Conservation (phyloP, 2,797 vertebrate species). For the Hyperoplus lanceolatus region DNA sequence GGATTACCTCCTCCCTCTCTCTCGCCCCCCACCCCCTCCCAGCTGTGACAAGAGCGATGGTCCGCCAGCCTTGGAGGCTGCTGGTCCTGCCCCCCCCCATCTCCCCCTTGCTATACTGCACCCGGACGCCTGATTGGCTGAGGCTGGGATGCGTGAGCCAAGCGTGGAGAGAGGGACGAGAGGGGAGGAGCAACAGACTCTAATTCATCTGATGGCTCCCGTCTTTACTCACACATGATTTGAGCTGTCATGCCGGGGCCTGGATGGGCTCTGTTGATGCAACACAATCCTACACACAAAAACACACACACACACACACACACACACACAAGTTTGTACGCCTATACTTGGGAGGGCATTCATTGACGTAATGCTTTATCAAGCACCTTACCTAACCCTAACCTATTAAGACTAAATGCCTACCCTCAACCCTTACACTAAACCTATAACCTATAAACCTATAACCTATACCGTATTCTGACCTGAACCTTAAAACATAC, state of each 20-base stretch:
- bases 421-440: too few species aligned
- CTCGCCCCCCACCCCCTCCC: conserved; percentile 67
- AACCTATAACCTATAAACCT: too few species aligned
- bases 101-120: background rate
- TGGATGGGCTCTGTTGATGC: conserved; percentile 49
- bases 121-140: conserved; percentile 69
- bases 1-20: conserved; percentile 83
- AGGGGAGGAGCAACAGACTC: conserved; percentile 72
- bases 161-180: conserved; percentile 26
- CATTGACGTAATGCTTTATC: too few species aligned
- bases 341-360: too few species aligned
- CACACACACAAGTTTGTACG: background rate
- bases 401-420: too few species aligned
- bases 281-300: conserved; percentile 12
- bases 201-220: conserved; percentile 81
- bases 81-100: conserved; percentile 66
- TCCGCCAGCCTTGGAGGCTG: conserved; percentile 72
- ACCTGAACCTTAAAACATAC: too few species aligned
- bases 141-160: conserved; percentile 63
- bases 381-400: too few species aligned
- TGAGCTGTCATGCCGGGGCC: conserved; percentile 50
- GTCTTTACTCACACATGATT: conserved; percentile 68
- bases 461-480: too few species aligned
- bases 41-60: conserved; percentile 82
- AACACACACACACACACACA: conserved; percentile 21